Percentiles rank a stretch among this genome's conserved stretches.
Evolutionary conservation across 1,140 invertebrate species (phyloP).

Genomic region (Zaprionus gabonicus): DNA sequence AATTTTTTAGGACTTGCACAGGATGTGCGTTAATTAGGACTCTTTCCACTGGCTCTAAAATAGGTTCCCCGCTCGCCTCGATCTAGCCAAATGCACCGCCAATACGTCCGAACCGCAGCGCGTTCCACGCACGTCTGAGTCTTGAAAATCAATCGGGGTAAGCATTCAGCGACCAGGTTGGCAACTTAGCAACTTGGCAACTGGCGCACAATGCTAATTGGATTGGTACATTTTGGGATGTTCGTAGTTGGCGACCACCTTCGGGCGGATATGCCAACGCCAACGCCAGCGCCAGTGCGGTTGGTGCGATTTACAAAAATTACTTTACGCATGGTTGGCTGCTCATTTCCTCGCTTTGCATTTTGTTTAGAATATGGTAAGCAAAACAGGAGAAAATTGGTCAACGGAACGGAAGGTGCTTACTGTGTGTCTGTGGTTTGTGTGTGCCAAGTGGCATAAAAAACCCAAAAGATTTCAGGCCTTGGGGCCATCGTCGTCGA

Average conservation of each 20-base stretch:
- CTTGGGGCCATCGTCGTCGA: conserved; percentile 32
- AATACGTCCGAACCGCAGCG: conserved; percentile 82
- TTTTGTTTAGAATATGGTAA: conserved; percentile 71
- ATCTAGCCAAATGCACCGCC: conserved; percentile 22
- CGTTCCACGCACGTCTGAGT: conserved; percentile 75
- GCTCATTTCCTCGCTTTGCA: conserved; percentile 46
- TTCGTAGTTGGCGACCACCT: conserved; percentile 39
- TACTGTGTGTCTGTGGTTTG: conserved; percentile 15
- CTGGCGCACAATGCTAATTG: conserved; percentile 71
- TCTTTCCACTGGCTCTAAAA: conserved; percentile 13
- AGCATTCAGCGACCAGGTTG: conserved; percentile 39
- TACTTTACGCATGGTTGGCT: conserved; percentile 55
- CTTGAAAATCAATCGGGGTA: conserved; percentile 69
- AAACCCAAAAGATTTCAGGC: conserved; percentile 58
- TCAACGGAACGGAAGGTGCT: conserved; percentile 37
- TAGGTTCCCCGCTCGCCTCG: conserved; percentile 10
- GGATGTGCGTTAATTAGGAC: conserved; percentile 26
- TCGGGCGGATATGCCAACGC: conserved; percentile 29
- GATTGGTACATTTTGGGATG: conserved; percentile 80
- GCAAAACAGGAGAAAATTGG: conserved; percentile 56
- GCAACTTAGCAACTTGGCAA: conserved; percentile 28
- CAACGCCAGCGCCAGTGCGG: not conserved
- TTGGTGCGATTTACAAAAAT: conserved; percentile 54
- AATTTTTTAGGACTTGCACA: conserved; percentile 9
- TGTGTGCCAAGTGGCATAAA: not conserved